phyloP scores from a whole-genome alignment of 2,797 vertebrate genomes.

The Sebastolobus alascanus region DNA sequence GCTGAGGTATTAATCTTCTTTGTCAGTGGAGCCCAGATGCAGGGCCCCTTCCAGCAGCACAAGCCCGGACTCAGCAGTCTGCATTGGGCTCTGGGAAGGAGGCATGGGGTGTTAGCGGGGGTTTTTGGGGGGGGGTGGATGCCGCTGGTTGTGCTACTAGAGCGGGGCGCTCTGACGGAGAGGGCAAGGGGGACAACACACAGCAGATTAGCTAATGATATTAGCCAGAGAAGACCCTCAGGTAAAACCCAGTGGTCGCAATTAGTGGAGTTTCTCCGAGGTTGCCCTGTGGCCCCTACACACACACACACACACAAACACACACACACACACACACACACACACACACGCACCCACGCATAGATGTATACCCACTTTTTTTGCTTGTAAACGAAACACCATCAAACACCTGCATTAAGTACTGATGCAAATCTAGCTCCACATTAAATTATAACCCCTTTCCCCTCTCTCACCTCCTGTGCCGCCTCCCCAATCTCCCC shows the following conservation, averaged over 20 bases:
- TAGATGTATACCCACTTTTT: slow-evolving; percentile 23
- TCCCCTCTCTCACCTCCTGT: slow-evolving; percentile 35
- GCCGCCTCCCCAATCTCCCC: slow-evolving; percentile 39
- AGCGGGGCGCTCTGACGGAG: slow-evolving; percentile 62
- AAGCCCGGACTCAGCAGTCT: slow-evolving; percentile 98
- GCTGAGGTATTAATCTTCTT: slow-evolving; percentile 97
- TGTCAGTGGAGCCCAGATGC: slow-evolving; percentile 98
- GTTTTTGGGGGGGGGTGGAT: slow-evolving; percentile 18
- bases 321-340: slow-evolving; percentile 36
- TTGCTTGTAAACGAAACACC: slow-evolving; percentile 20
- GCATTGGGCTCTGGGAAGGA: slow-evolving; percentile 74
- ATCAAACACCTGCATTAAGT: slow-evolving; percentile 58
- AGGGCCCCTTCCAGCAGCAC: slow-evolving; percentile 95
- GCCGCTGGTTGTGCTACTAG: slow-evolving; percentile 64
- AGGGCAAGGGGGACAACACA: slow-evolving; percentile 83
- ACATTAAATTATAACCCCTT: slow-evolving; percentile 51
- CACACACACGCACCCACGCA: slow-evolving; percentile 25
- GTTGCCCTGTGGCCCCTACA: slow-evolving; percentile 76
- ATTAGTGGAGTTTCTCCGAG: slow-evolving; percentile 82
- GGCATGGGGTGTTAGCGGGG: slow-evolving; percentile 55
- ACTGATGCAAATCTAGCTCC: slow-evolving; percentile 48
- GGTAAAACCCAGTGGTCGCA: slow-evolving; percentile 86
- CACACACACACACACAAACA: slow-evolving; percentile 29
- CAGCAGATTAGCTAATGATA: slow-evolving; percentile 89
- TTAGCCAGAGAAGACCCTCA: slow-evolving; percentile 81